Evolutionary conservation across 1,140 invertebrate genomes (phyloP).

Genomic region (Temnothorax longispinosus): DNA sequence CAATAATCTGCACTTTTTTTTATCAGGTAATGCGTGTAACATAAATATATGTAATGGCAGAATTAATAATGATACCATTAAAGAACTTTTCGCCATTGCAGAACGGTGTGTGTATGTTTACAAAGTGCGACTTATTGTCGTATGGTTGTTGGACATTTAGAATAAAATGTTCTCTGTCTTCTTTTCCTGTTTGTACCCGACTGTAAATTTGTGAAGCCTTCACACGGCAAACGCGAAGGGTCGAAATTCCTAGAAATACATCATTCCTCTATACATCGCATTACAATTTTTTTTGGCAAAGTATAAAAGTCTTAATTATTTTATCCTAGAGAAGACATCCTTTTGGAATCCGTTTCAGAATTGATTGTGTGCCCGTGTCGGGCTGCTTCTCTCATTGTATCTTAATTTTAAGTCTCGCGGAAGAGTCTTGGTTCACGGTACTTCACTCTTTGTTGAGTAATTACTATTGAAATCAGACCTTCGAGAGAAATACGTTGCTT

Average conservation of each 20-base stretch:
- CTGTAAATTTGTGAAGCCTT: conserved; percentile 17
- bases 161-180: conserved; percentile 1
- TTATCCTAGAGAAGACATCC: conserved; percentile 9
- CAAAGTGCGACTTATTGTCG: conserved; percentile 55
- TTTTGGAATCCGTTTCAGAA: conserved; percentile 1
- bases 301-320: conserved; percentile 54
- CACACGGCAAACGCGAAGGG: neutral
- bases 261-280: conserved; percentile 9
- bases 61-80: neutral
- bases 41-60: conserved; percentile 53
- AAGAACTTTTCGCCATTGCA: neutral
- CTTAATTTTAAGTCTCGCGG: neutral
- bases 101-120: neutral
- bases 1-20: conserved; percentile 45
- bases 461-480: conserved; percentile 11
- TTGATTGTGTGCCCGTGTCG: neutral
- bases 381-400: neutral
- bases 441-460: neutral
- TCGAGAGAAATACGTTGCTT: neutral
- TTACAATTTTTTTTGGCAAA: conserved; percentile 50
- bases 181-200: neutral
- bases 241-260: conserved; percentile 1
- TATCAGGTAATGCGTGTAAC: conserved; percentile 35
- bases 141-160: conserved; percentile 5
- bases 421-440: neutral